Evolutionary conservation across 2,113 vertebrate genomes (phyloP), one percentile per base, ranked within the genome.

Genomic region (Pheucticus melanocephalus): DNA sequence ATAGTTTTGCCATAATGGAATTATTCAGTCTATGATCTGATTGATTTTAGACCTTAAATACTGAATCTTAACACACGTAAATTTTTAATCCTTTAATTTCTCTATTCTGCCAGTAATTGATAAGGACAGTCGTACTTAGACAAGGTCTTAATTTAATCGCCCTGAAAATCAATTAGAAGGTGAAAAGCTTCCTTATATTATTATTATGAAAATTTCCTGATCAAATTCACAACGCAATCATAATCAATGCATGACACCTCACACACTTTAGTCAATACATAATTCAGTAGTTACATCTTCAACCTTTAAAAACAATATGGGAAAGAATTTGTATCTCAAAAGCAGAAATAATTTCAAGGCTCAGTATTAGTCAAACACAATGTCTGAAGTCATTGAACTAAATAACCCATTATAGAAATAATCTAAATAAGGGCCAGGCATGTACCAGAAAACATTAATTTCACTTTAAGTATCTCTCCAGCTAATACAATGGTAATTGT

Each of bases 81-180:
- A 96, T 92, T 96, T 96, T 97, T 96, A 97, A 97, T 97, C 93
- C 95, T 93, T 95, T 95, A 93, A 96, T 93, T 95, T 96, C 90
- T 97, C 92, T 96, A 77, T 84, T 93, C 95, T 93, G 91, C 89
- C 94, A 94, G 95, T 89, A 97, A 95, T 96, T 96, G 96, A 97
- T 97, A 97, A 97, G 86, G 85, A 92, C 92, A 95, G 86, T 92
- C 1, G 2, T 83, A 95, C 95, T 97, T 94, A 96, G 87, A 97
- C 85, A 96, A 94, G 95, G 86, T 93, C 95, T 97, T 97, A 97
- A 96, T 97, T 95, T 97, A 95, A 96, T 95, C 82, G 1, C 71
- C 75, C 61, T 93, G 88, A 91, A 97, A 96, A 97, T 97, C 97
- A 97, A 97, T 97, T 96, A 96, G 94, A 95, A 95, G 94, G 90